A percentile compares a stretch with the other conserved stretches of the same genome.
Evolutionary conservation across 2,113 vertebrate genomes (phyloP).

Genomic region (Campylorhamphus procurvoides): DNA sequence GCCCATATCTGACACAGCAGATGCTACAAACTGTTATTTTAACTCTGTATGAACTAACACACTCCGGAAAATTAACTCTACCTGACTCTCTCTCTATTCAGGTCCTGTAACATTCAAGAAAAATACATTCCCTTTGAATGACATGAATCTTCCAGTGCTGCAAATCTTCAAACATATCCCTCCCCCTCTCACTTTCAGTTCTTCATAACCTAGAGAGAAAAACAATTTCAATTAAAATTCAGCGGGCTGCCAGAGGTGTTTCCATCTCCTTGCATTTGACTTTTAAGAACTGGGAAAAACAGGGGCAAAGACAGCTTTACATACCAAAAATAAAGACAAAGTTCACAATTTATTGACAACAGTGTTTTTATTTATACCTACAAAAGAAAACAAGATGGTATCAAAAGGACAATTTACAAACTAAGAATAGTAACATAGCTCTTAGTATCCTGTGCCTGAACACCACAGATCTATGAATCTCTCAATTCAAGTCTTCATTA

Average conservation of each 20-base stretch:
- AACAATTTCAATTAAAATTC: neutral
- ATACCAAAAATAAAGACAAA: constrained; percentile 69
- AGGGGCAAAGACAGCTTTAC: neutral
- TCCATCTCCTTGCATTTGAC: neutral
- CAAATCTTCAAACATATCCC: neutral
- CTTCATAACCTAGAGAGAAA: neutral
- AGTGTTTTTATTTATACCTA: constrained; percentile 86
- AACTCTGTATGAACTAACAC: neutral
- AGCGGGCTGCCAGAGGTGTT: neutral
- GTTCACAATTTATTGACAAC: constrained; percentile 76
- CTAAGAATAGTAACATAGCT: constrained; percentile 81
- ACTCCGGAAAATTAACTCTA: neutral
- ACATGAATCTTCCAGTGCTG: neutral
- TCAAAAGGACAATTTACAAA: constrained; percentile 86
- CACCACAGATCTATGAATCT: constrained; percentile 73
- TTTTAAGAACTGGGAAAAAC: neutral
- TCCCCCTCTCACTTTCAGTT: neutral
- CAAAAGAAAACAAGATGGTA: constrained; percentile 88
- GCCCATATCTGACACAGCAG: neutral
- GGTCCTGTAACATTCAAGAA: neutral
- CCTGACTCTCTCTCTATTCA: neutral
- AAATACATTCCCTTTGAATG: neutral
- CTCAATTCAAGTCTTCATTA: constrained; percentile 75
- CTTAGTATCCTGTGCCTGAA: constrained; percentile 78
- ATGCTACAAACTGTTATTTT: neutral